Evolutionary conservation across 2,888 invertebrate genomes (phyloP).

Genomic region (Aleiodes leptofemur): DNA sequence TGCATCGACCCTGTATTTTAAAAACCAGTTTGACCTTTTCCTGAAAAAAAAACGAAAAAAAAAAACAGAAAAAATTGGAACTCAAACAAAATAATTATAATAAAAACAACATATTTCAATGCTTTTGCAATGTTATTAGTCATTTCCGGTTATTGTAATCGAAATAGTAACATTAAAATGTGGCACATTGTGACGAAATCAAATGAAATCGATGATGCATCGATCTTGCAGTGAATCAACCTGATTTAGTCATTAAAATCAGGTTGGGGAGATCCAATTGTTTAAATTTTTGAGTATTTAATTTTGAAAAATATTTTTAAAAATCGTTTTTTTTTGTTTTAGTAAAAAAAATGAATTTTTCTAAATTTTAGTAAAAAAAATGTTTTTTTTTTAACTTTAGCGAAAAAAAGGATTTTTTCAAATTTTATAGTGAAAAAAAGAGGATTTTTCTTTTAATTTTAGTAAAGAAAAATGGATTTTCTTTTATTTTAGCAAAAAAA

Average conservation of each 20-base stretch:
- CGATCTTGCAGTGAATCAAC: not conserved
- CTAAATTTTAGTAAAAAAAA: no score
- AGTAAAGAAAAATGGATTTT: no score
- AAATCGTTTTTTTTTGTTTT: not conserved
- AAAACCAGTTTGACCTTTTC: slow-evolving; percentile 23
- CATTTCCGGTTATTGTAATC: slow-evolving; percentile 15
- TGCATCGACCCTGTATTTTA: slow-evolving; percentile 21
- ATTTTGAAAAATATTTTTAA: no score
- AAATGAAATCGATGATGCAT: slow-evolving; percentile 27
- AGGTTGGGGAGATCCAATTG: not conserved
- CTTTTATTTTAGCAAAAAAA: no score
- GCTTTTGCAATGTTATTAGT: slow-evolving; percentile 18
- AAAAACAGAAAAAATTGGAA: not conserved
- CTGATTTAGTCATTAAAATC: slow-evolving; percentile 43
- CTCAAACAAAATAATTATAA: slow-evolving; percentile 11
- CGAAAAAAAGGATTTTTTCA: no score
- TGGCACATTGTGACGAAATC: slow-evolving; percentile 13
- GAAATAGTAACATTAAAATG: not conserved
- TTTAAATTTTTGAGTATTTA: no score
- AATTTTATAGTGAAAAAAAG: no score
- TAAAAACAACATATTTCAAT: slow-evolving; percentile 22
- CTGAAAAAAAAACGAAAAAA: not conserved
- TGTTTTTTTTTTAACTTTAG: no score
- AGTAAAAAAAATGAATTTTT: slow-evolving; percentile 33
- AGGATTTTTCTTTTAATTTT: no score